Percentiles rank a stretch among this genome's conserved stretches.
phyloP scores from a whole-genome alignment of 2,113 vertebrate genomes.

The Dasypus novemcinctus region DNA sequence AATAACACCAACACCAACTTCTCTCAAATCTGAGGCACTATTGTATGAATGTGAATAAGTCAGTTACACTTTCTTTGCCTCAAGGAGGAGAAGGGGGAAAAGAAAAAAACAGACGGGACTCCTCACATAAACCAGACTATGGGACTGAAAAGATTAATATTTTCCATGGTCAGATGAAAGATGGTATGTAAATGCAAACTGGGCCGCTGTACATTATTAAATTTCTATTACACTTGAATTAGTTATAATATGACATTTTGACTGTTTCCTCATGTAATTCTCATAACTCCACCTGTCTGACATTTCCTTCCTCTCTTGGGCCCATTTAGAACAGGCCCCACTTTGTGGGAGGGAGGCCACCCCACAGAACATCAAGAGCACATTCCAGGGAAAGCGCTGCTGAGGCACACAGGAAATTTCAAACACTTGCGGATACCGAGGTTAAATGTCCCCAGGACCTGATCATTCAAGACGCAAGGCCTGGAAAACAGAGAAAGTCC shows the following conservation, averaged over 20 bases:
- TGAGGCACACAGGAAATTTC: slow-evolving; percentile 25
- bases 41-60: slow-evolving; percentile 56
- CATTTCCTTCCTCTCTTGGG: slow-evolving; percentile 57
- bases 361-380: slow-evolving; percentile 38
- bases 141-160: slow-evolving; percentile 56
- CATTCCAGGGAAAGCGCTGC: not conserved
- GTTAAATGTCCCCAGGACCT: not conserved
- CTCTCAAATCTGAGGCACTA: slow-evolving; percentile 58
- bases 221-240: slow-evolving; percentile 52
- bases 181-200: not conserved
- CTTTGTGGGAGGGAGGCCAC: slow-evolving; percentile 63
- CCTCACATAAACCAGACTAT: slow-evolving; percentile 18
- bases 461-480: slow-evolving; percentile 4
- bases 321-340: slow-evolving; percentile 31
- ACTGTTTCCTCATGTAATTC: slow-evolving; percentile 60
- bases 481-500: slow-evolving; percentile 42
- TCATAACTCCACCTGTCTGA: slow-evolving; percentile 63
- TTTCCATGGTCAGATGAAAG: slow-evolving; percentile 65
- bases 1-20: slow-evolving; percentile 50
- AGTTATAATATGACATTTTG: slow-evolving; percentile 65
- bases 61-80: slow-evolving; percentile 54
- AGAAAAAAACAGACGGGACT: slow-evolving; percentile 26
- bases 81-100: not conserved
- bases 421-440: not conserved
- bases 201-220: slow-evolving; percentile 38